A percentile compares a stretch with the other conserved stretches of the same genome.
Evolutionary conservation across 2,888 invertebrate species (phyloP).

Genomic region (Operophtera brumata): DNA sequence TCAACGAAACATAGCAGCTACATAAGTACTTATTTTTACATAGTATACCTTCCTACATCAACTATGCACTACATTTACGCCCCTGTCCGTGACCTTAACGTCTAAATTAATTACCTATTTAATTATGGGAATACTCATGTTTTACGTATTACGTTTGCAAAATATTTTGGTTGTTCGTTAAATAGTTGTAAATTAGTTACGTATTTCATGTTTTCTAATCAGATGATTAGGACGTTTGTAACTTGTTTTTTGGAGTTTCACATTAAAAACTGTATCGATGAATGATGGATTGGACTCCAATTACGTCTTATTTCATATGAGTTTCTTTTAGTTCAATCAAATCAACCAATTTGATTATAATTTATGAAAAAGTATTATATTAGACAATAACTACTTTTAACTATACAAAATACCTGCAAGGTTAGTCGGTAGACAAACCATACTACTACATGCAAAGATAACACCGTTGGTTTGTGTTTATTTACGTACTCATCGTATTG

Average conservation of each 20-base stretch:
- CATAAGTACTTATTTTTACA: neutral
- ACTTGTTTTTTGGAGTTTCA: no score
- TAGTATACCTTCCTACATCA: neutral
- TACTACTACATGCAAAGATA: slow-evolving; percentile 68
- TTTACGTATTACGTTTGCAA: neutral
- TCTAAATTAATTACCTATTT: neutral
- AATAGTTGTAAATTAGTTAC: neutral
- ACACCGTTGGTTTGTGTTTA: slow-evolving; percentile 74
- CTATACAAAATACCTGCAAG: neutral
- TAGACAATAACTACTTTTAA: neutral
- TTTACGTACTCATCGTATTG: slow-evolving; percentile 79
- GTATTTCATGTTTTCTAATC: neutral
- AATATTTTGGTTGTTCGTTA: neutral
- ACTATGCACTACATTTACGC: neutral
- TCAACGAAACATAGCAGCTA: slow-evolving; percentile 52
- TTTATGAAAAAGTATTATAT: neutral
- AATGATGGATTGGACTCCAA: no score
- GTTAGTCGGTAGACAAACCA: slow-evolving; percentile 11
- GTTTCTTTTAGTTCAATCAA: neutral
- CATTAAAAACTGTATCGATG: no score
- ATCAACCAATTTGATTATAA: neutral
- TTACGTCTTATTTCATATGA: no score
- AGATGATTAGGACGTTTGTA: no score
- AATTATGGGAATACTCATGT: neutral
- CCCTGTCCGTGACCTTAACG: neutral